Evolutionary conservation across 2,113 vertebrate species (phyloP).

Genomic region (Xenopus laevis): DNA sequence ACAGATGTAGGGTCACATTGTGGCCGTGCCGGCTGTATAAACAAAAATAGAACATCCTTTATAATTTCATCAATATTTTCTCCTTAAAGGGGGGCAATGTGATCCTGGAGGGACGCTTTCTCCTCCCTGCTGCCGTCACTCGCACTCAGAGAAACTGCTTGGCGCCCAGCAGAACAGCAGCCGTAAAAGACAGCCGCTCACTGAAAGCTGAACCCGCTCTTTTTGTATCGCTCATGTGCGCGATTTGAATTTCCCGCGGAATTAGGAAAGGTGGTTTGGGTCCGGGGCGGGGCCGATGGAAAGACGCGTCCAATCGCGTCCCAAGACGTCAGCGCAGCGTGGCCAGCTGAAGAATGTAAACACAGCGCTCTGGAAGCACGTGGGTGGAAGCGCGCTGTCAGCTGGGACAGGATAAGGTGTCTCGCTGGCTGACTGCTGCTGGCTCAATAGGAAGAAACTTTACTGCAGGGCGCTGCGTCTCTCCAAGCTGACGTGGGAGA

Average conservation of each 20-base stretch:
- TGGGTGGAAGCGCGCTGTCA: constrained; percentile 14
- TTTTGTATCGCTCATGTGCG: not conserved
- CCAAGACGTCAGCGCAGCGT: constrained; percentile 62
- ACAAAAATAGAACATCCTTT: too few species aligned
- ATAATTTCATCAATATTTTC: too few species aligned
- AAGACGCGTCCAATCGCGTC: constrained; percentile 53
- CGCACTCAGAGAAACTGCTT: too few species aligned
- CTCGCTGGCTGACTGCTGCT: not conserved
- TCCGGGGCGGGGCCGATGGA: not conserved
- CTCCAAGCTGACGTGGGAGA: too few species aligned
- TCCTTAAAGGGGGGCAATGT: too few species aligned
- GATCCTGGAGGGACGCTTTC: too few species aligned
- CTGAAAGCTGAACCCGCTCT: not conserved
- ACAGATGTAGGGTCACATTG: too few species aligned
- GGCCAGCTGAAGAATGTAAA: constrained; percentile 58
- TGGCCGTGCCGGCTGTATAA: too few species aligned
- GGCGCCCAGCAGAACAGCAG: too few species aligned
- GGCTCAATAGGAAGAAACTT: not conserved
- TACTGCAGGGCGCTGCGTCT: too few species aligned
- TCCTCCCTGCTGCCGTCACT: too few species aligned
- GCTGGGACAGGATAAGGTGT: not conserved
- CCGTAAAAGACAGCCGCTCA: too few species aligned
- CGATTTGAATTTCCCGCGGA: constrained; percentile 21
- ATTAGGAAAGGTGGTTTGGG: not conserved
- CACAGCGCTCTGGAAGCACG: not conserved